phyloP scores from a whole-genome alignment of 1,140 invertebrate genomes.

The Drepana arcuata region DNA sequence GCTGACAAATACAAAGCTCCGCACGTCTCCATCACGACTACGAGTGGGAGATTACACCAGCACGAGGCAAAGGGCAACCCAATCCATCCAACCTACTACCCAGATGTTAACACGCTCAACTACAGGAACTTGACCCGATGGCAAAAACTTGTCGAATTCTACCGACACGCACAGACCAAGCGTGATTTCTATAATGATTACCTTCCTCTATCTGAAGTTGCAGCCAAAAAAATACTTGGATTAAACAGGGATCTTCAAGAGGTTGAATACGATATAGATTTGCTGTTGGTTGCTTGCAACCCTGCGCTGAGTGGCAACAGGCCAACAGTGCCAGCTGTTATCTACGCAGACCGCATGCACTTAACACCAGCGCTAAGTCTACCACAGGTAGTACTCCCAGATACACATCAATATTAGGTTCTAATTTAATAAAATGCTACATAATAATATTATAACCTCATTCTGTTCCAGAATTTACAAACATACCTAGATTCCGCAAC shows the following conservation, averaged over 20 bases:
- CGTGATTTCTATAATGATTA: slow-evolving; percentile 52
- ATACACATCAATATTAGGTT: no score
- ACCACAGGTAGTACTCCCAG: slow-evolving; percentile 43
- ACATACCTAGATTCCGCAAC: slow-evolving; percentile 56
- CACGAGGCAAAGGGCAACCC: slow-evolving; percentile 54
- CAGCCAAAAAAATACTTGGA: slow-evolving; percentile 46
- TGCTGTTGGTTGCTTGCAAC: slow-evolving; percentile 46
- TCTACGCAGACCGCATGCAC: slow-evolving; percentile 72
- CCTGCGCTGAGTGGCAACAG: slow-evolving; percentile 46
- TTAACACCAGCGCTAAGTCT: slow-evolving; percentile 55
- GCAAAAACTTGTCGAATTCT: slow-evolving; percentile 43
- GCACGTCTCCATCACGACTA: slow-evolving; percentile 49
- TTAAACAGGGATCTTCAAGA: slow-evolving; percentile 39
- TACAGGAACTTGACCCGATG: slow-evolving; percentile 35
- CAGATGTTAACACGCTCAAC: slow-evolving; percentile 44
- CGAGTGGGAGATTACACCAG: slow-evolving; percentile 47
- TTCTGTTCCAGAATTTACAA: slow-evolving; percentile 62
- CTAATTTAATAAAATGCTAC: no score
- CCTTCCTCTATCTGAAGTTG: slow-evolving; percentile 41
- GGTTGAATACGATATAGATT: slow-evolving; percentile 55
- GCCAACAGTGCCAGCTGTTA: slow-evolving; percentile 57
- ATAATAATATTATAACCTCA: no score
- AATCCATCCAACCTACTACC: slow-evolving; percentile 45
- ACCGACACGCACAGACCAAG: slow-evolving; percentile 38
- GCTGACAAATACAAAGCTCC: slow-evolving; percentile 56